These are phyloP conservation scores for Aricia agestis DNA, from an alignment of 1,140 invertebrate species.

Conservation along the genomic window DNA sequence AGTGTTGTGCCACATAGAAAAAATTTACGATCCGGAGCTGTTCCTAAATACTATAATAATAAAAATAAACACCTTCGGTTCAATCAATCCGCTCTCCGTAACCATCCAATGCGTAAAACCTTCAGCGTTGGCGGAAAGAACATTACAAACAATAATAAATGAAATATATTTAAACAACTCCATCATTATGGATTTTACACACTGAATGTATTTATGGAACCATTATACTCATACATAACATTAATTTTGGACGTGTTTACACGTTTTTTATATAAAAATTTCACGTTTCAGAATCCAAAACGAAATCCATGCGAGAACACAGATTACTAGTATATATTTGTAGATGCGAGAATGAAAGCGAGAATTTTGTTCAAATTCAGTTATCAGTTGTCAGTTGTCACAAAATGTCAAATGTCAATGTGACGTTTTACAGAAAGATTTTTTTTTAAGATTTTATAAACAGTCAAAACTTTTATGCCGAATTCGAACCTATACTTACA, in stretches of 20 bases:
- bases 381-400: too few relatives aligned
- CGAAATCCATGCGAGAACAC: too few relatives aligned
- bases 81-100: conserved; percentile 63
- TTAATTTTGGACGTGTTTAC: neutral
- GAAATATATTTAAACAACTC: conserved; percentile 38
- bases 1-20: too few relatives aligned
- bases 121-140: conserved; percentile 29
- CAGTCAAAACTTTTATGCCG: too few relatives aligned
- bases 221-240: conserved; percentile 25
- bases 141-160: conserved; percentile 42
- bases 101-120: conserved; percentile 65
- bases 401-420: too few relatives aligned
- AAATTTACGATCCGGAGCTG: too few relatives aligned
- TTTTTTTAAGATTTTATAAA: too few relatives aligned
- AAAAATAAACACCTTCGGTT: conserved; percentile 51
- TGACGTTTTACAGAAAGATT: too few relatives aligned
- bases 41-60: neutral
- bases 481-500: too few relatives aligned
- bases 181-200: conserved; percentile 36
- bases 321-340: too few relatives aligned
- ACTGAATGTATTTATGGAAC: conserved; percentile 21
- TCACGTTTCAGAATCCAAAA: neutral
- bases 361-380: too few relatives aligned
- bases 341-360: too few relatives aligned
- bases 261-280: neutral